Conservation (phyloP, 2,888 invertebrate species). For the Formica aserva region DNA sequence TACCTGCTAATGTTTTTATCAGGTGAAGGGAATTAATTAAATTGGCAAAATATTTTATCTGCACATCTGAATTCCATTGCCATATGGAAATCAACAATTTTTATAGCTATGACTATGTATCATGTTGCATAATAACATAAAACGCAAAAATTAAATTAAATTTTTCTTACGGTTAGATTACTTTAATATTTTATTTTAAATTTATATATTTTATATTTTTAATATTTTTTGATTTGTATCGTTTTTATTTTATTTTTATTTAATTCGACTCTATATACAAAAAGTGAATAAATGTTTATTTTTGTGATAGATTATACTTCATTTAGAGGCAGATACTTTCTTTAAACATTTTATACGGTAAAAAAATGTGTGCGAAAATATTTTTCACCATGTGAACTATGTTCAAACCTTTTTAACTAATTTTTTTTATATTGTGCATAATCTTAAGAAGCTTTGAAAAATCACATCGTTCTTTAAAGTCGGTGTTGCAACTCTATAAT, state of each 20-base stretch:
- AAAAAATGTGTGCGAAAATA: background rate
- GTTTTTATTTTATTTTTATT: background rate
- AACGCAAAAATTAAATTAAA: too few species aligned
- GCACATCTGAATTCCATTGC: background rate
- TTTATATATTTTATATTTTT: too few species aligned
- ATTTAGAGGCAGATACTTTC: background rate
- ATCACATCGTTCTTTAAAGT: background rate
- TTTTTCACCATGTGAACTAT: background rate
- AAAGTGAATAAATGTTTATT: background rate
- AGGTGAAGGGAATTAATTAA: conserved; percentile 17
- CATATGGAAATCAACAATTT: background rate
- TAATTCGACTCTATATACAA: background rate
- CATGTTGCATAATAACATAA: too few species aligned
- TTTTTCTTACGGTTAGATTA: background rate
- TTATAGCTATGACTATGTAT: background rate
- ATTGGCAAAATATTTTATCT: conserved; percentile 3
- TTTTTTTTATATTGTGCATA: background rate
- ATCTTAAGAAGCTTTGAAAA: background rate
- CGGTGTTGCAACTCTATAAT: background rate
- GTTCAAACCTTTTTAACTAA: background rate
- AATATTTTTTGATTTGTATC: too few species aligned
- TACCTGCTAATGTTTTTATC: conserved; percentile 44
- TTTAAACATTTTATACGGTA: background rate
- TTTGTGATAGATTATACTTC: background rate
- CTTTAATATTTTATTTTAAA: background rate